A percentile compares a stretch with the other conserved stretches of the same genome.
Conservation (phyloP, 2,888 invertebrate genomes). For the Drosophila algonquin region DNA sequence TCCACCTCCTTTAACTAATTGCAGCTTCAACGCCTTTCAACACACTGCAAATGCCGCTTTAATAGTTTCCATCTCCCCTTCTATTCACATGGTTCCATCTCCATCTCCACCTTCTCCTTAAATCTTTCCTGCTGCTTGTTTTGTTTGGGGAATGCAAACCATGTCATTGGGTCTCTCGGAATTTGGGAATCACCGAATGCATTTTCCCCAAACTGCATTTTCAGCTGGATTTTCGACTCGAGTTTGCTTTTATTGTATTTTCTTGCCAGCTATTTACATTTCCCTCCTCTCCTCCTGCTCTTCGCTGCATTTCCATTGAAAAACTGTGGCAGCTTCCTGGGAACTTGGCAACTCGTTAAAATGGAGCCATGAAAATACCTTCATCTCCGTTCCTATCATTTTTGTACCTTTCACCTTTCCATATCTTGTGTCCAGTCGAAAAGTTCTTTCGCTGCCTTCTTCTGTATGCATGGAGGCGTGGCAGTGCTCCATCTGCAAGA, state of each 20-base stretch:
- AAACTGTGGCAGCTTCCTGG: constrained; percentile 41
- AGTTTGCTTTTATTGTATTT: constrained; percentile 50
- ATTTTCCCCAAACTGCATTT: constrained; percentile 19
- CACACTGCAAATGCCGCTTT: constrained; percentile 66
- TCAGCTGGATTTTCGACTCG: constrained; percentile 17
- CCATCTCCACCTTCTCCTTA: constrained; percentile 11
- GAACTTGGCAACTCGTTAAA: constrained; percentile 42
- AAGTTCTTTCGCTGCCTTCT: neutral
- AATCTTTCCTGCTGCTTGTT: constrained; percentile 13
- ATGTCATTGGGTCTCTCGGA: constrained; percentile 66
- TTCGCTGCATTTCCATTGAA: constrained; percentile 38
- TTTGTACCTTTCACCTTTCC: constrained; percentile 40
- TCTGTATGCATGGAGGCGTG: constrained; percentile 12
- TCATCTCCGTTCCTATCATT: constrained; percentile 18
- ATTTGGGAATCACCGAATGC: constrained; percentile 19
- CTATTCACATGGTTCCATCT: constrained; percentile 3
- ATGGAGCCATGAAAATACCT: constrained; percentile 26
- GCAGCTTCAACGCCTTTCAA: constrained; percentile 64
- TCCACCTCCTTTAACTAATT: constrained; percentile 51
- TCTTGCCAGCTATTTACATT: constrained; percentile 51
- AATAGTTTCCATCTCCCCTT: constrained; percentile 52
- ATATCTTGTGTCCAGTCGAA: neutral
- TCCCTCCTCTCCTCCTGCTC: constrained; percentile 11
- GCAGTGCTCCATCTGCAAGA: constrained; percentile 19
- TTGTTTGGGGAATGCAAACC: constrained; percentile 62